These are phyloP conservation scores for Lycophotia porphyrea DNA, from an alignment of 2,888 invertebrate genomes.

Conservation along the genomic window DNA sequence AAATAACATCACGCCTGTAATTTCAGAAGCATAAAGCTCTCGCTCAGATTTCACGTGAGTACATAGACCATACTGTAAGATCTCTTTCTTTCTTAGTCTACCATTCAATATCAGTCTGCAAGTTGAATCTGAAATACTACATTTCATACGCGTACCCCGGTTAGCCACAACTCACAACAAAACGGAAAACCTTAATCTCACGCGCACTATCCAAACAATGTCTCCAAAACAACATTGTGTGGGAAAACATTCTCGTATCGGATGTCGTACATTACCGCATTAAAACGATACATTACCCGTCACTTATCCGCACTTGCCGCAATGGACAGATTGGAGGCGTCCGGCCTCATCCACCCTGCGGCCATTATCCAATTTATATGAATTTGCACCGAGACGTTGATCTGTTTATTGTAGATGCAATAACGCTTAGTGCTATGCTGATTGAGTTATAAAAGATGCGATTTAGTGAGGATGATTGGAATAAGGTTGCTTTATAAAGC, in stretches of 20 bases:
- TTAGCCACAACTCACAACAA: background rate
- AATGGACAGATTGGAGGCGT: conserved; percentile 84
- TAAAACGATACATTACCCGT: conserved; percentile 80
- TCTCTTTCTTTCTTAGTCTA: background rate
- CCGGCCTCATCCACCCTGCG: conserved; percentile 77
- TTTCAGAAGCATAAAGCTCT: too few species aligned
- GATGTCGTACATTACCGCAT: conserved; percentile 79
- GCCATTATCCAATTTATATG: conserved; percentile 83
- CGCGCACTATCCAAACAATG: conserved; percentile 39
- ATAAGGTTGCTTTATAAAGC: background rate
- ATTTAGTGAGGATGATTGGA: conserved; percentile 17
- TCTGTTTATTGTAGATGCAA: conserved; percentile 62
- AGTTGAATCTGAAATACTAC: background rate
- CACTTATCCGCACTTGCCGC: conserved; percentile 79
- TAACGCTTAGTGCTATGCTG: conserved; percentile 58
- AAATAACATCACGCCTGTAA: too few species aligned
- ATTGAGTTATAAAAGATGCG: conserved; percentile 58
- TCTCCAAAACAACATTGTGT: conserved; percentile 65
- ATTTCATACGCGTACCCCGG: background rate
- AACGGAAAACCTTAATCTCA: conserved; percentile 43
- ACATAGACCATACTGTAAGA: background rate
- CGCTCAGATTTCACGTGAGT: background rate
- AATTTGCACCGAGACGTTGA: conserved; percentile 66
- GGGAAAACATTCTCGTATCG: conserved; percentile 75
- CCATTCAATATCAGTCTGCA: background rate